Evolutionary conservation across 2,113 vertebrate species (phyloP).

Genomic region (Laticauda colubrina): DNA sequence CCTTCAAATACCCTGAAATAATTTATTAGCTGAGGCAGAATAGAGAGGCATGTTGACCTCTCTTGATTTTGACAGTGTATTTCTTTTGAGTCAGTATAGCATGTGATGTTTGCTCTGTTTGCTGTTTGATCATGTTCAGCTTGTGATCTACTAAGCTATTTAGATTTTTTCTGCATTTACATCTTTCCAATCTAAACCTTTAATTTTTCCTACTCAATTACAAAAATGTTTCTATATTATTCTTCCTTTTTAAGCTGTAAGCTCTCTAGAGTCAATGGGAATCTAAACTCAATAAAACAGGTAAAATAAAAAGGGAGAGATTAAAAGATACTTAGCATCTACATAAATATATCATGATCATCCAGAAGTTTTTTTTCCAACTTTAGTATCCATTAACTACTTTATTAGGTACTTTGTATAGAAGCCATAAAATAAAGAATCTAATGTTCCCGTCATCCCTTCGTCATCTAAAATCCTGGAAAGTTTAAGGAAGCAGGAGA

Average conservation of each 20-base stretch:
- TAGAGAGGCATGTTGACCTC: neutral
- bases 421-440: neutral
- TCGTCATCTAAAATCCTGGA: neutral
- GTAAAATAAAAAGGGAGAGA: neutral
- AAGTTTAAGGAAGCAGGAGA: neutral
- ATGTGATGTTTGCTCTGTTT: neutral
- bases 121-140: neutral
- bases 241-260: neutral
- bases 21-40: neutral
- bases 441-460: neutral
- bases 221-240: neutral
- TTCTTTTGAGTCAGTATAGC: neutral
- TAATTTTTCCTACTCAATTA: neutral
- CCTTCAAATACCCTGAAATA: neutral
- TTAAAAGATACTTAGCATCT: neutral
- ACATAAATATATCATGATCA: neutral
- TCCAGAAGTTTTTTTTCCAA: neutral
- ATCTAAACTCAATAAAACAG: neutral
- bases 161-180: neutral
- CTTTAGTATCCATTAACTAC: neutral
- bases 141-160: neutral
- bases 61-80: neutral
- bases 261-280: neutral
- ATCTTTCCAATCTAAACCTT: neutral
- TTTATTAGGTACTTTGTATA: neutral